These are phyloP conservation scores for Aphrocallistes beatrix DNA, from an alignment of 37 sponge, comb jelly and placozoan species.

Conservation along the genomic window DNA sequence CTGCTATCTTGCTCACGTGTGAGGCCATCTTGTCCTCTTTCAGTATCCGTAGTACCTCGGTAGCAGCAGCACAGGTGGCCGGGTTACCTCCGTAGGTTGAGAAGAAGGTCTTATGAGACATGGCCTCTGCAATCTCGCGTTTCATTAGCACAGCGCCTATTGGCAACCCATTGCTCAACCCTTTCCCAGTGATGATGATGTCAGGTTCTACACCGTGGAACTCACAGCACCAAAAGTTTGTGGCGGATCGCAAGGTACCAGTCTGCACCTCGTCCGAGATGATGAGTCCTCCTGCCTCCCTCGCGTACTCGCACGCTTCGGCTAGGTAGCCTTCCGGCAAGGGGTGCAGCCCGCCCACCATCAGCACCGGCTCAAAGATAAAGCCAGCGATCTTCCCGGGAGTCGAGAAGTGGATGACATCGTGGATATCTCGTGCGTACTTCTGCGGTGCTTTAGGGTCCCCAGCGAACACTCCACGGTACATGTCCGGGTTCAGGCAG, in stretches of 20 bases:
- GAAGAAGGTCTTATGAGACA: neutral
- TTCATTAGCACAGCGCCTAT: neutral
- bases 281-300: slow-evolving; percentile 3
- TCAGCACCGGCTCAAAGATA: neutral
- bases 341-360: slow-evolving; percentile 7
- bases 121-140: slow-evolving; percentile 1
- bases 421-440: neutral
- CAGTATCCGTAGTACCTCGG: slow-evolving; percentile 68
- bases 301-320: neutral
- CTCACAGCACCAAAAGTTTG: neutral
- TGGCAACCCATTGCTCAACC: neutral
- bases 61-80: slow-evolving; percentile 63
- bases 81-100: slow-evolving; percentile 56
- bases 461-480: neutral
- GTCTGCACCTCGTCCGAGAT: slow-evolving; percentile 17
- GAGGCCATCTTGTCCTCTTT: slow-evolving; percentile 50
- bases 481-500: slow-evolving; percentile 1
- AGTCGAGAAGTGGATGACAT: neutral
- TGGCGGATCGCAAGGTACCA: neutral
- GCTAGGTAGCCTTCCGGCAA: neutral
- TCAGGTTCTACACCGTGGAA: neutral
- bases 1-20: slow-evolving; percentile 57
- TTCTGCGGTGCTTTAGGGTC: neutral
- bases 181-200: neutral
- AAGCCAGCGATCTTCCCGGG: neutral